phyloP scores from a whole-genome alignment of 2,797 vertebrate species.

The Salmo trutta region DNA sequence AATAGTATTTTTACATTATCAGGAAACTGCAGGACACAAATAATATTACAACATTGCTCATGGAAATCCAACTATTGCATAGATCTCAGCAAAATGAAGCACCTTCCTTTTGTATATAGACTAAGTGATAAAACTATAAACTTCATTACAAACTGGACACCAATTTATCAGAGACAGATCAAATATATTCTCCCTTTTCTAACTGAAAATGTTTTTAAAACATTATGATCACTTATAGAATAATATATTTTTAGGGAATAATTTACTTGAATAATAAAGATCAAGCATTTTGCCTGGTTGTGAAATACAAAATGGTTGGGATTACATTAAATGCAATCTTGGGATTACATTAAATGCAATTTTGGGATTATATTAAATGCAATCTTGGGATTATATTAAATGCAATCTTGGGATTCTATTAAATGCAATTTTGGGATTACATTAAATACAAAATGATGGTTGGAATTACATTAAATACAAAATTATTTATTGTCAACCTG shows the following conservation, averaged over 20 bases:
- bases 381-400: no score
- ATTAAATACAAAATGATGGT: no score
- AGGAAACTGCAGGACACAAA: slow-evolving; percentile 48
- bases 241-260: neutral
- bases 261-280: neutral
- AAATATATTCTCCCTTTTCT: neutral
- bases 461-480: no score
- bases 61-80: slow-evolving; percentile 72
- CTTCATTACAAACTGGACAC: slow-evolving; percentile 30
- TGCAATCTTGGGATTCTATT: no score
- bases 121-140: slow-evolving; percentile 58
- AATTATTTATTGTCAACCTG: neutral
- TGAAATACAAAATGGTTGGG: neutral
- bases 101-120: slow-evolving; percentile 55
- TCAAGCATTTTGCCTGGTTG: neutral
- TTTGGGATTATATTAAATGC: no score
- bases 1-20: slow-evolving; percentile 41
- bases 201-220: slow-evolving; percentile 7
- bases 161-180: slow-evolving; percentile 24
- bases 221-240: neutral
- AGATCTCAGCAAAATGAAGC: slow-evolving; percentile 71
- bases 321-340: no score
- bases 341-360: no score
- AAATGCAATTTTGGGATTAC: no score
- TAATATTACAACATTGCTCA: slow-evolving; percentile 48